These are phyloP conservation scores for Rosalia funebris DNA, from an alignment of 2,888 invertebrate species.

Conservation along the genomic window DNA sequence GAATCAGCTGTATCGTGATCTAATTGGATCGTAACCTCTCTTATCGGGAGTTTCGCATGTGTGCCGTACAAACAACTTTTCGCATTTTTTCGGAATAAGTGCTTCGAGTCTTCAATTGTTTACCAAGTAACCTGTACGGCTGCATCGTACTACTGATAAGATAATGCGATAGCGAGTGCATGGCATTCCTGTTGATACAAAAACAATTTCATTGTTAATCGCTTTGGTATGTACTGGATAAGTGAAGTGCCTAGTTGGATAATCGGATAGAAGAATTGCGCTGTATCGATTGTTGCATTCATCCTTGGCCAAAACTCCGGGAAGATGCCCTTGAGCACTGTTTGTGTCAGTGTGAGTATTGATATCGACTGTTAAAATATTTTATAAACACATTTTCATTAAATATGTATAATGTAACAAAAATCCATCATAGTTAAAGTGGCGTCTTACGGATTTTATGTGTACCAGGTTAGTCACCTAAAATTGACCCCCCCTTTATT, in stretches of 20 bases:
- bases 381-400: neutral
- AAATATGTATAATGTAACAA: neutral
- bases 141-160: slow-evolving; percentile 9
- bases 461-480: neutral
- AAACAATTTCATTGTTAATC: no score
- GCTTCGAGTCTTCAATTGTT: no score
- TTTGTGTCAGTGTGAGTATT: slow-evolving; percentile 52
- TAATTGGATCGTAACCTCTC: slow-evolving; percentile 8
- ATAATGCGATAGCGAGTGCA: neutral
- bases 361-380: neutral
- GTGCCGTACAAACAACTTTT: neutral
- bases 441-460: no score
- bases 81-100: neutral
- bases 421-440: neutral
- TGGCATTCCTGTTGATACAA: no score
- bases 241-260: neutral
- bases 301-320: neutral
- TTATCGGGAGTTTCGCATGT: slow-evolving; percentile 7
- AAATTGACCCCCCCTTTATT: no score
- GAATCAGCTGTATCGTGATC: neutral
- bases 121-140: slow-evolving; percentile 5
- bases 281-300: neutral
- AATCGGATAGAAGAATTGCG: neutral
- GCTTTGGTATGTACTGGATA: neutral
- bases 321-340: slow-evolving; percentile 51